Conservation (phyloP, 2,113 vertebrate genomes). For the Vulpes vulpes region DNA sequence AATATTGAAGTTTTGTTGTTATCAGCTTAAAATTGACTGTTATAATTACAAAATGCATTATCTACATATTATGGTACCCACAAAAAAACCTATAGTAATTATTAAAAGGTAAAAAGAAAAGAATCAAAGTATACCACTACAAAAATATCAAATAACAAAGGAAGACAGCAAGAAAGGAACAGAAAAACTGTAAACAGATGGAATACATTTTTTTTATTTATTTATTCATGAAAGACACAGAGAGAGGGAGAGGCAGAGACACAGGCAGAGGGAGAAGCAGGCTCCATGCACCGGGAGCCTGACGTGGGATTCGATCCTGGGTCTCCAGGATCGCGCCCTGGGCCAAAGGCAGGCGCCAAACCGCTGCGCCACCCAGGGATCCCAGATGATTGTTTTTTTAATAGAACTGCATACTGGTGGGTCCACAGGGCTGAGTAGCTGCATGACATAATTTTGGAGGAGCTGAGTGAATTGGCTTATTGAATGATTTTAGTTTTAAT, state of each 20-base stretch:
- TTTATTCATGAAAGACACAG: too few relatives aligned
- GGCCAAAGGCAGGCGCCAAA: too few relatives aligned
- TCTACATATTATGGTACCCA: background rate
- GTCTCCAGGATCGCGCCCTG: too few relatives aligned
- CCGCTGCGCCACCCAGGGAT: too few relatives aligned
- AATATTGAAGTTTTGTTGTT: background rate
- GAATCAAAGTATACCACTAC: background rate
- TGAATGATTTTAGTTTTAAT: constrained; percentile 64
- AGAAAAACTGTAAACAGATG: background rate
- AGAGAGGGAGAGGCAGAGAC: too few relatives aligned
- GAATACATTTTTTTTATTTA: background rate
- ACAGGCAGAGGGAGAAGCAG: too few relatives aligned
- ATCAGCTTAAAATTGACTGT: background rate
- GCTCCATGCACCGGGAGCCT: too few relatives aligned
- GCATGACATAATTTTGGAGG: constrained; percentile 52
- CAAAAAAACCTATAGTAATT: background rate
- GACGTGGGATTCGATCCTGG: too few relatives aligned
- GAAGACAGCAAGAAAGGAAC: background rate
- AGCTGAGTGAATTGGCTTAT: background rate
- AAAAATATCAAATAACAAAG: background rate
- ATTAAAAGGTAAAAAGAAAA: background rate
- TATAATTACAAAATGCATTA: background rate
- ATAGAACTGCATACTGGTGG: background rate
- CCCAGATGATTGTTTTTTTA: constrained; percentile 43
- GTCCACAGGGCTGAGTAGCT: constrained; percentile 4